phyloP scores from a whole-genome alignment of 2,888 invertebrate species.

The Stenotaenia linearis region DNA sequence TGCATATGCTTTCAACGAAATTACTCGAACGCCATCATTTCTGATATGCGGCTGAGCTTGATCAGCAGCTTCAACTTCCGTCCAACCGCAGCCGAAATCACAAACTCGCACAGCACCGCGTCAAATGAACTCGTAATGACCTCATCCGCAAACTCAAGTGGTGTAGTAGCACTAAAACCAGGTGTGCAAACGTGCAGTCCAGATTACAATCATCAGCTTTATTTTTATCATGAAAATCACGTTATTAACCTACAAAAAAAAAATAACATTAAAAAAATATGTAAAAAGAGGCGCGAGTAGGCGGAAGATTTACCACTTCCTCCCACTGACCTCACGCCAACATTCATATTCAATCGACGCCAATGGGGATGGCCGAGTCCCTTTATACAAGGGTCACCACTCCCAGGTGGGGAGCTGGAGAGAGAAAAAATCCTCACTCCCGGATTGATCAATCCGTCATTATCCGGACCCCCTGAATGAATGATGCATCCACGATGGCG shows the following conservation, averaged over 20 bases:
- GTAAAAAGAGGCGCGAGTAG: background rate
- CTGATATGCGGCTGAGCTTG: background rate
- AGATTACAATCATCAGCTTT: background rate
- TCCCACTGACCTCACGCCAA: background rate
- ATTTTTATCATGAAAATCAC: background rate
- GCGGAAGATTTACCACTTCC: conserved; percentile 4
- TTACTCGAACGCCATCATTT: background rate
- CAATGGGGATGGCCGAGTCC: background rate
- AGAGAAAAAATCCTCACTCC: background rate
- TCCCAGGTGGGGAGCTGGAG: background rate
- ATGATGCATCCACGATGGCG: conserved; percentile 18
- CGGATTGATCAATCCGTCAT: conserved; percentile 15
- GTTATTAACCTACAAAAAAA: background rate
- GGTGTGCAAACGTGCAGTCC: background rate
- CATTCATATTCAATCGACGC: background rate
- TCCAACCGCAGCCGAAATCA: conserved; percentile 1
- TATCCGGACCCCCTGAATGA: background rate
- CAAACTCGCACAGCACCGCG: background rate
- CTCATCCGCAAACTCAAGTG: background rate
- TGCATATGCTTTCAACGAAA: conserved; percentile 13
- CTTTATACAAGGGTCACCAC: background rate
- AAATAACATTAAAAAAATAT: background rate
- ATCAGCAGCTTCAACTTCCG: background rate
- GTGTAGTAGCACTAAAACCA: background rate
- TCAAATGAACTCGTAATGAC: background rate